These are phyloP conservation scores for Cuniculus paca DNA, from an alignment of 2,797 vertebrate species.

Conservation along the genomic window DNA sequence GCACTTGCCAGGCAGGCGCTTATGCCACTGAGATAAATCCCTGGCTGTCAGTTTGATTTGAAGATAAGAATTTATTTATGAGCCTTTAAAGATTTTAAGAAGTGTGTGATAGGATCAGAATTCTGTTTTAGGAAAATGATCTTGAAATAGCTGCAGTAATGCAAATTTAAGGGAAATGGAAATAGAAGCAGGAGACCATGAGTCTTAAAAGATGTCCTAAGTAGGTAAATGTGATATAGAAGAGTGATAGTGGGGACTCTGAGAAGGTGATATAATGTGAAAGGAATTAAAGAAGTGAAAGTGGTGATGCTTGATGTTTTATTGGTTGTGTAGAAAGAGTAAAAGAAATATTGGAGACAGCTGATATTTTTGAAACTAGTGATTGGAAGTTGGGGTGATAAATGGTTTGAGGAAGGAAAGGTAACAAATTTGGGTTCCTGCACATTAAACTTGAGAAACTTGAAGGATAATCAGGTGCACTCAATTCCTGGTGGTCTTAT, in stretches of 20 bases:
- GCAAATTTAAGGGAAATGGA: neutral
- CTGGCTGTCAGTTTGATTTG: neutral
- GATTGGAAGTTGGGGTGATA: neutral
- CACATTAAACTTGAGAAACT: neutral
- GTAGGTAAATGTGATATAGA: neutral
- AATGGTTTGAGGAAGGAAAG: neutral
- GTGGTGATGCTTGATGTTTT: neutral
- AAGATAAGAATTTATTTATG: neutral
- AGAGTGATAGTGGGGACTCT: neutral
- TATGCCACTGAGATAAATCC: no score
- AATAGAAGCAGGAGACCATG: neutral
- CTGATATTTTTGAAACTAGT: neutral
- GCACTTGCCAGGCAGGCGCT: no score
- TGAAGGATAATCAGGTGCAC: neutral
- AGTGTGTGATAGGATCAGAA: neutral
- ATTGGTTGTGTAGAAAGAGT: constrained; percentile 37
- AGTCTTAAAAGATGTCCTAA: neutral
- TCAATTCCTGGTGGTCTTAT: neutral
- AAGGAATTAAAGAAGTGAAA: neutral
- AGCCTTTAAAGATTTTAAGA: constrained; percentile 12
- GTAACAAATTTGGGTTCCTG: neutral
- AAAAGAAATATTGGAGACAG: neutral
- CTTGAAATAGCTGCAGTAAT: neutral
- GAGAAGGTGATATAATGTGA: neutral
- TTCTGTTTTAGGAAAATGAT: neutral